phyloP scores from a whole-genome alignment of 1,140 invertebrate genomes.

The Drosophila tani region DNA sequence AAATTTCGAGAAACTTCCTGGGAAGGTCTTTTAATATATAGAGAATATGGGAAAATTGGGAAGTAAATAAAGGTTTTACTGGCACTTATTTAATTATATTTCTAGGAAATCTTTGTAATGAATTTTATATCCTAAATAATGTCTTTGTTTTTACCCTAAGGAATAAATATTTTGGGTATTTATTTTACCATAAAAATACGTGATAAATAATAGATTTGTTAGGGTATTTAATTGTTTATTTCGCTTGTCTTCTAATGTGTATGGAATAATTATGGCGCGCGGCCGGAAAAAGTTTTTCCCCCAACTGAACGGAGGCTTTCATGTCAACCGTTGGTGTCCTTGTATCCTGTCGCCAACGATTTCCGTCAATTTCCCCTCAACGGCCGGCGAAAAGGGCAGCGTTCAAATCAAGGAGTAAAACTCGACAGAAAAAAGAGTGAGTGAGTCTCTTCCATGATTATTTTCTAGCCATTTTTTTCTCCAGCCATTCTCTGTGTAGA shows the following conservation, averaged over 20 bases:
- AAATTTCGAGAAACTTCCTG: background rate
- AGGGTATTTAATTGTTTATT: background rate
- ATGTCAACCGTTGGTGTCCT: constrained; percentile 33
- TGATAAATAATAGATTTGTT: too few species aligned
- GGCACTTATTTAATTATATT: too few species aligned
- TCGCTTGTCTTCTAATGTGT: background rate
- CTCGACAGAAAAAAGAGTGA: constrained; percentile 12
- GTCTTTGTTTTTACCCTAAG: too few species aligned
- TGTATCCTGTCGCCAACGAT: constrained; percentile 32
- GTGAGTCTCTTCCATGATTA: constrained; percentile 16
- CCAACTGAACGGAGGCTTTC: background rate
- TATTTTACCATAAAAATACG: too few species aligned
- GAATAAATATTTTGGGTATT: too few species aligned
- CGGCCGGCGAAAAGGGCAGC: constrained; percentile 2
- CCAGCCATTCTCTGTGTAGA: constrained; percentile 20
- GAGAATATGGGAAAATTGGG: background rate
- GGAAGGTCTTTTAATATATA: background rate
- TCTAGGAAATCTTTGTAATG: too few species aligned
- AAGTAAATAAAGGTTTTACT: too few species aligned
- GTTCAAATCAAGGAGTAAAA: constrained; percentile 20
- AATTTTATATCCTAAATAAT: too few species aligned
- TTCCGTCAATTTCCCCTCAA: constrained; percentile 7
- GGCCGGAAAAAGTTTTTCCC: background rate
- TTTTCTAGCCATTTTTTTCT: background rate
- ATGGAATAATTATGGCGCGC: constrained; percentile 5